Evolutionary conservation across 2,797 vertebrate species (phyloP).

Genomic region (Eulemur rubriventer): DNA sequence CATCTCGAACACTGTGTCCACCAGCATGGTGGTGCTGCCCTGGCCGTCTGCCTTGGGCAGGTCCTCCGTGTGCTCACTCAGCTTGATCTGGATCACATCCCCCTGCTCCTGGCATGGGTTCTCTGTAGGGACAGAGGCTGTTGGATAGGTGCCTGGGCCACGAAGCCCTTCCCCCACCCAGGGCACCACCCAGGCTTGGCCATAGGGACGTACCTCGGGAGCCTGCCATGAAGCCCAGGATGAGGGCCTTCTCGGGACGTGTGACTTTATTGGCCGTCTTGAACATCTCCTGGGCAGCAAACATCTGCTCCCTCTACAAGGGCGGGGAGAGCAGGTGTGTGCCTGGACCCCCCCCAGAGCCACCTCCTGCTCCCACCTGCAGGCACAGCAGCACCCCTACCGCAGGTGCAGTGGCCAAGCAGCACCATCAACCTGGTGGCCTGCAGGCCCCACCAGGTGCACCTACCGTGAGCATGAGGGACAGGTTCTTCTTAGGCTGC

Average conservation of each 20-base stretch:
- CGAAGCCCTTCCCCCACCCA: not conserved
- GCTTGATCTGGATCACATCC: conserved; percentile 99
- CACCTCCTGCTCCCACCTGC: not conserved
- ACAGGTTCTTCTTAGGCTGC: conserved; percentile 95
- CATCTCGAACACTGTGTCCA: conserved; percentile 99
- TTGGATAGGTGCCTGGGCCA: not conserved
- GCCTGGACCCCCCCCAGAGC: accelerated
- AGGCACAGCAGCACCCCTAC: not conserved
- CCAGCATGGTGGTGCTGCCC: conserved; percentile 99
- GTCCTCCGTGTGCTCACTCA: conserved; percentile 97
- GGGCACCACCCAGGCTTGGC: not conserved
- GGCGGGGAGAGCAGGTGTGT: not conserved
- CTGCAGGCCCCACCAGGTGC: too few relatives aligned
- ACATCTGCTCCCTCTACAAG: conserved; percentile 93
- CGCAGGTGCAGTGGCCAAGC: not conserved
- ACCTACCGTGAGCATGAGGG: conserved; percentile 90
- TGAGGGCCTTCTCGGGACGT: conserved; percentile 98
- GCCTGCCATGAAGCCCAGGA: conserved; percentile 99
- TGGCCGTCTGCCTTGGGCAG: conserved; percentile 97
- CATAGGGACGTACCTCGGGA: conserved; percentile 90
- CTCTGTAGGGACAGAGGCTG: conserved; percentile 86
- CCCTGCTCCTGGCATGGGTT: conserved; percentile 99
- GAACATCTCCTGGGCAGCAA: conserved; percentile 99
- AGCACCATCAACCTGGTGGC: too few relatives aligned
- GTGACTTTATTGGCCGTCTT: conserved; percentile 99